A percentile compares a stretch with the other conserved stretches of the same genome.
phyloP scores from a whole-genome alignment of 2,888 invertebrate species.

The Rosalia funebris region DNA sequence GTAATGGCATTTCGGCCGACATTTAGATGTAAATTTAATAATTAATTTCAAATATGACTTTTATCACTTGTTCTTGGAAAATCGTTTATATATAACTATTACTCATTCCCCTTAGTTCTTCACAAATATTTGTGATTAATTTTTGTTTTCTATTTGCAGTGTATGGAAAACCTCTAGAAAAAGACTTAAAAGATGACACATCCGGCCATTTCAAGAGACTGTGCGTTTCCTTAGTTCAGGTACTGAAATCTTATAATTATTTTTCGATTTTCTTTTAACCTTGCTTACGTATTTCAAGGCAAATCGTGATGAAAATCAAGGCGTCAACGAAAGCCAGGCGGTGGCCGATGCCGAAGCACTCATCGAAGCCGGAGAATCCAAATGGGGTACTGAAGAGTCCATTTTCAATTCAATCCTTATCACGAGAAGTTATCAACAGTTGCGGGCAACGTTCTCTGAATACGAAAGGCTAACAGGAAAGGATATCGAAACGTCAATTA shows the following conservation, averaged over 20 bases:
- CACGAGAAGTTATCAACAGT: constrained; percentile 88
- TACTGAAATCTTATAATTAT: constrained; percentile 34
- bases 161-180: constrained; percentile 83
- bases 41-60: too few species aligned
- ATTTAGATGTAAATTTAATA: too few species aligned
- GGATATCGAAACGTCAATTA: constrained; percentile 85
- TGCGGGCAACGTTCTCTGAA: constrained; percentile 85
- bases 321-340: constrained; percentile 83
- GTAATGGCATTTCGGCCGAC: too few species aligned
- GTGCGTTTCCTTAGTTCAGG: constrained; percentile 84
- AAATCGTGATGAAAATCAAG: constrained; percentile 90
- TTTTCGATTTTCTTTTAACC: not conserved
- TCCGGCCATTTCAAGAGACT: constrained; percentile 95
- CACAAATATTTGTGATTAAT: too few species aligned
- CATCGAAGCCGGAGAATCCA: constrained; percentile 80
- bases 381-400: constrained; percentile 93
- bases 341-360: constrained; percentile 84
- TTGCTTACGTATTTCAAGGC: constrained; percentile 63
- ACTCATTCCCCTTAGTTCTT: too few species aligned
- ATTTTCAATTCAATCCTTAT: constrained; percentile 86
- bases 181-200: constrained; percentile 90
- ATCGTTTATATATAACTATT: too few species aligned
- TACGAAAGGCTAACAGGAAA: constrained; percentile 84
- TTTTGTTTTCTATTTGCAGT: constrained; percentile 67
- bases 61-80: too few species aligned